Conservation (phyloP, 2,797 vertebrate genomes). For the Paramormyrops hopkinsi region DNA sequence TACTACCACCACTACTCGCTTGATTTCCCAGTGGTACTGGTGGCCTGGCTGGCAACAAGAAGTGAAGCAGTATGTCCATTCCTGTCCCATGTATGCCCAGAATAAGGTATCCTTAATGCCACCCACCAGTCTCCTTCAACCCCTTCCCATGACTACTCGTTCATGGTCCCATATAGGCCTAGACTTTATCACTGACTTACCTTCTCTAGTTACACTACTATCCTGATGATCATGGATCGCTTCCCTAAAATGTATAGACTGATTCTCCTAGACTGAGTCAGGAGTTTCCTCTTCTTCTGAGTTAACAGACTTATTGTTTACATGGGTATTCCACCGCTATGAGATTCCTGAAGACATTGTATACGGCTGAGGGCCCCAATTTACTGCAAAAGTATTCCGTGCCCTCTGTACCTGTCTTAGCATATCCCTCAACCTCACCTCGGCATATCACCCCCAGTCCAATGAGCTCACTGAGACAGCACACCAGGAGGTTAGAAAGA, state of each 20-base stretch:
- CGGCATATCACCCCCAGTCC: neutral
- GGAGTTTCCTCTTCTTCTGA: neutral
- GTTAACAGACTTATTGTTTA: neutral
- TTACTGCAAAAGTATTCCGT: neutral
- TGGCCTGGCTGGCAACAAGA: neutral
- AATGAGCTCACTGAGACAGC: neutral
- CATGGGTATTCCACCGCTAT: neutral
- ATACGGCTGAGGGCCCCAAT: neutral
- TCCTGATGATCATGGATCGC: neutral
- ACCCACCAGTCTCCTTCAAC: neutral
- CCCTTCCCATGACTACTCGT: neutral
- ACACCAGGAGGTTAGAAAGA: neutral
- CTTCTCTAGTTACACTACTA: neutral
- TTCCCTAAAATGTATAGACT: neutral
- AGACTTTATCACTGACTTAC: neutral
- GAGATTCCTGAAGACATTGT: constrained; percentile 1
- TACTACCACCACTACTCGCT: neutral
- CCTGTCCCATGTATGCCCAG: neutral
- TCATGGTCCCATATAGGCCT: neutral
- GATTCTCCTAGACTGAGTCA: neutral
- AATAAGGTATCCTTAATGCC: neutral
- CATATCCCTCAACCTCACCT: neutral
- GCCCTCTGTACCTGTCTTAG: neutral
- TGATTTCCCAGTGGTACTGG: neutral
- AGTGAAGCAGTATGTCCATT: neutral